Evolutionary conservation across 1,140 invertebrate species (phyloP).

Genomic region (Antheraea mylitta): DNA sequence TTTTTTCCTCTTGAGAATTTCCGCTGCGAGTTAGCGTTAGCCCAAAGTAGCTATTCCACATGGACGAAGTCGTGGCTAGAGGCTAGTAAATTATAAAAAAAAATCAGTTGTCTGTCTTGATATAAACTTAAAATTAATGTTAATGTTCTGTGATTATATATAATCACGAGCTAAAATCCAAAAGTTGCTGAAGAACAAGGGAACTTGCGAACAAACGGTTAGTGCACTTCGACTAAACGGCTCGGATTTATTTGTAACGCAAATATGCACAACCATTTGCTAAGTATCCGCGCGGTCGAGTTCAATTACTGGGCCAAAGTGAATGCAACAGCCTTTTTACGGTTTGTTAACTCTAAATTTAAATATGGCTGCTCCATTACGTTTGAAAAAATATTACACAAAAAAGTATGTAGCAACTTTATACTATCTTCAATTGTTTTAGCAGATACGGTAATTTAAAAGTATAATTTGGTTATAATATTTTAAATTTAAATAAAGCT

Average conservation of each 20-base stretch:
- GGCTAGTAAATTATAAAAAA: too few species aligned
- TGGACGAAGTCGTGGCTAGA: too few species aligned
- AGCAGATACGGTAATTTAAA: too few species aligned
- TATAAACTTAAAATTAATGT: background rate
- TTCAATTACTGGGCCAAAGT: background rate
- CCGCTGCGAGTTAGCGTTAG: too few species aligned
- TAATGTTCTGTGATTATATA: too few species aligned
- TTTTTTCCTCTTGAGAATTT: too few species aligned
- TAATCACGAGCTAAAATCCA: background rate
- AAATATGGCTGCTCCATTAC: background rate
- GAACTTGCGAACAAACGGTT: background rate
- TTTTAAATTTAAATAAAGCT: too few species aligned
- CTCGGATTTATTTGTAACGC: background rate
- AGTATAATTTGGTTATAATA: too few species aligned
- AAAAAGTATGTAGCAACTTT: background rate
- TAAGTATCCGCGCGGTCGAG: background rate
- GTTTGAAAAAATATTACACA: background rate
- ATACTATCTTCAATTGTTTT: too few species aligned
- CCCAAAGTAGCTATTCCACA: too few species aligned
- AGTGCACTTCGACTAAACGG: background rate
- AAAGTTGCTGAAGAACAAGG: background rate
- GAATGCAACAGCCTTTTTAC: background rate
- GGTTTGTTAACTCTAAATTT: background rate
- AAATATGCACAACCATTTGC: conserved; percentile 1
- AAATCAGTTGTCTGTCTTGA: too few species aligned